Conservation (phyloP, 1,140 invertebrate species). For the Scaptomyza pallida region DNA sequence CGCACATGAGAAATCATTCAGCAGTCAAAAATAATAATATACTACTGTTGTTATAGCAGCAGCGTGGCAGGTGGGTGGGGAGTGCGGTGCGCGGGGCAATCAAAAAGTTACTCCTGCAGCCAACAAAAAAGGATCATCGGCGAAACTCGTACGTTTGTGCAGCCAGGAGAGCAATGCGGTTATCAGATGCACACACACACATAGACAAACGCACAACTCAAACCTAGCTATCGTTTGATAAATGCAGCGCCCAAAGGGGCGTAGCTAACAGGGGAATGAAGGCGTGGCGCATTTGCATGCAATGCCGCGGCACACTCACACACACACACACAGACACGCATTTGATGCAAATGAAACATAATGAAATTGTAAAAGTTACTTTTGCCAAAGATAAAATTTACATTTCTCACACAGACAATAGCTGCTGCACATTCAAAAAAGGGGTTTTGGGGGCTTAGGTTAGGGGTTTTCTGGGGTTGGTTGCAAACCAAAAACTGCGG, state of each 20-base stretch:
- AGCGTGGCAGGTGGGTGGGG: neutral
- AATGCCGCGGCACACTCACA: constrained; percentile 29
- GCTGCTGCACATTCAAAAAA: constrained; percentile 13
- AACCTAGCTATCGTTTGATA: constrained; percentile 23
- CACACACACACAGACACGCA: constrained; percentile 47
- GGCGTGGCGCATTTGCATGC: constrained; percentile 62
- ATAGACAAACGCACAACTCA: constrained; percentile 4
- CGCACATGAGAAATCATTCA: constrained; percentile 29
- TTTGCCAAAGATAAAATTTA: constrained; percentile 75
- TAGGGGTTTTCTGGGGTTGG: no score
- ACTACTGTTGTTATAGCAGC: constrained; percentile 13
- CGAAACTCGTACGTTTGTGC: constrained; percentile 21
- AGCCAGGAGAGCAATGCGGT: constrained; percentile 8
- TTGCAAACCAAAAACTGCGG: constrained; percentile 13
- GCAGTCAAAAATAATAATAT: constrained; percentile 28
- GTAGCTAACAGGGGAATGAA: neutral
- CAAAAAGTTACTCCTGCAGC: constrained; percentile 46
- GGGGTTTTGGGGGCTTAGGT: neutral
- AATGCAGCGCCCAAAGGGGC: constrained; percentile 3
- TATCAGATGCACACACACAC: constrained; percentile 21
- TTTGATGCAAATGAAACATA: constrained; percentile 78
- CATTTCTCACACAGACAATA: constrained; percentile 68
- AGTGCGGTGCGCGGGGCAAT: constrained; percentile 15
- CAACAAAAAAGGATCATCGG: constrained; percentile 33
- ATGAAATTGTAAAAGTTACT: constrained; percentile 81